A percentile compares a stretch with the other conserved stretches of the same genome.
phyloP scores from a whole-genome alignment of 2,113 vertebrate species.

The Ciconia boyciana region DNA sequence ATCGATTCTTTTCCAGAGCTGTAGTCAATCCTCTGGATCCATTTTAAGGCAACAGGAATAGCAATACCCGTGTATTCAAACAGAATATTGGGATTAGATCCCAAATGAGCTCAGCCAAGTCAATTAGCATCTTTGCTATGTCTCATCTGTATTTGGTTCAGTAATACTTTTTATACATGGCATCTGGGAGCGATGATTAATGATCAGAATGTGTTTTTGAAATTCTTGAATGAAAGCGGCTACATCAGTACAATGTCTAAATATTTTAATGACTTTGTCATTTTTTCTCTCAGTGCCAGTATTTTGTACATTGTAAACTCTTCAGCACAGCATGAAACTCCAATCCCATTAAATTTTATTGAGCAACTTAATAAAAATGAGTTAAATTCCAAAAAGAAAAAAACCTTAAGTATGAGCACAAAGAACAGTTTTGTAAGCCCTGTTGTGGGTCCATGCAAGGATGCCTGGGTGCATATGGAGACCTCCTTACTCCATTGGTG shows the following conservation, averaged over 20 bases:
- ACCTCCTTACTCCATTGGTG: background rate
- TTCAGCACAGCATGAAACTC: slow-evolving; percentile 41
- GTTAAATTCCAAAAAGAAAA: background rate
- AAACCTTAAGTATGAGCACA: background rate
- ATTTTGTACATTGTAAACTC: slow-evolving; percentile 25
- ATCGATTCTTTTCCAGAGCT: background rate
- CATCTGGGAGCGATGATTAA: background rate
- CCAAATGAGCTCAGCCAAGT: background rate
- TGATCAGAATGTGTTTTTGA: background rate
- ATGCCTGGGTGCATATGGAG: background rate
- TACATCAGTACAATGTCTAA: slow-evolving; percentile 5
- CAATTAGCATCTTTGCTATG: slow-evolving; percentile 3
- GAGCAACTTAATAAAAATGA: slow-evolving; percentile 12
- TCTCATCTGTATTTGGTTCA: slow-evolving; percentile 15
- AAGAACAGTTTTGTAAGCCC: background rate
- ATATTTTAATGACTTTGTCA: background rate
- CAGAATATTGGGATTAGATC: background rate
- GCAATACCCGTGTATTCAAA: background rate
- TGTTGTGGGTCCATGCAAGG: background rate
- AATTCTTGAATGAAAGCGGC: slow-evolving; percentile 11
- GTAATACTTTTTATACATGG: background rate
- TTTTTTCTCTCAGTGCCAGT: background rate
- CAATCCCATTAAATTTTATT: slow-evolving; percentile 56
- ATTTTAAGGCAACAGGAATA: background rate
- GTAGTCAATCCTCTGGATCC: background rate